These are phyloP conservation scores for Pocillopora damicornis DNA, from an alignment of 64 coral and sea anemone species.

Conservation along the genomic window DNA sequence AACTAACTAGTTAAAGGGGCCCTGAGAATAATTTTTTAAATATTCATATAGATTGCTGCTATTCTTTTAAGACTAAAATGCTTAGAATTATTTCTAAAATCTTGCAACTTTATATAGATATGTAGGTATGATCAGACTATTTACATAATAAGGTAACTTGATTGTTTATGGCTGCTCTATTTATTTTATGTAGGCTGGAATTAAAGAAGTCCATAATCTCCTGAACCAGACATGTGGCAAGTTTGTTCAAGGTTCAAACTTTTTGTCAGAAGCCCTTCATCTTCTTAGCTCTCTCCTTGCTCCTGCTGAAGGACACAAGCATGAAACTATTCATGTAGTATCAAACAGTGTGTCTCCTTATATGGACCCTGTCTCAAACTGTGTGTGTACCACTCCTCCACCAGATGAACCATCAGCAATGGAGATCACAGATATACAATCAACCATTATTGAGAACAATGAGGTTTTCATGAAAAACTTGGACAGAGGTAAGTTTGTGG, in stretches of 20 bases:
- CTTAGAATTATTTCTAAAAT: too few relatives aligned
- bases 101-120: not conserved
- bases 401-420: slow-evolving; percentile 26
- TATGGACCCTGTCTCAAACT: slow-evolving; percentile 1
- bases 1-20: too few relatives aligned
- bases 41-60: too few relatives aligned
- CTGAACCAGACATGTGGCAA: not conserved
- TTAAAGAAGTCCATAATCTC: slow-evolving; percentile 8
- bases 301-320: not conserved
- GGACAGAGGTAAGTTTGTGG: not conserved
- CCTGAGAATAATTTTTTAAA: too few relatives aligned
- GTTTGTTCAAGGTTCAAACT: slow-evolving; percentile 23
- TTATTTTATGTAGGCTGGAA: not conserved
- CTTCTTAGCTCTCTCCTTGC: not conserved
- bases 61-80: too few relatives aligned
- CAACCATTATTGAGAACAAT: not conserved
- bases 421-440: slow-evolving; percentile 13
- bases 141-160: too few relatives aligned
- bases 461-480: not conserved
- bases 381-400: slow-evolving; percentile 34
- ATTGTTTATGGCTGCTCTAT: not conserved
- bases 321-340: not conserved
- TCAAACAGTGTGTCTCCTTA: slow-evolving; percentile 1
- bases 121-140: not conserved
- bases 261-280: slow-evolving; percentile 21